Conservation (phyloP, 2,888 invertebrate species). For the Drosophila buzzatii region DNA sequence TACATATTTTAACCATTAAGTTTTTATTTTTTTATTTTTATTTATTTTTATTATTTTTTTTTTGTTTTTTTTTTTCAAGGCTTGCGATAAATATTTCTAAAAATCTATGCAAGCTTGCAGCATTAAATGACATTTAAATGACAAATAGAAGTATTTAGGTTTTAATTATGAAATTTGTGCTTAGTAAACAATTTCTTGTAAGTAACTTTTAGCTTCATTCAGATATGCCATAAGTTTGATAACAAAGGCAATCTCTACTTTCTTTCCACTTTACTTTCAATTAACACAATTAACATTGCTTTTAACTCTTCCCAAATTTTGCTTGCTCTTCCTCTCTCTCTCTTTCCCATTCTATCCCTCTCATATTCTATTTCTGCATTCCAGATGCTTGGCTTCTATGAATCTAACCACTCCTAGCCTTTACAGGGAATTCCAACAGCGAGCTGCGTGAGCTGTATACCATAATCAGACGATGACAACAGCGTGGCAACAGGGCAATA, state of each 20-base stretch:
- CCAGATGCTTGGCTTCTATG: neutral
- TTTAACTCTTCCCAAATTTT: neutral
- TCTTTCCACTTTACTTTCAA: neutral
- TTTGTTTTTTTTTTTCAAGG: too few relatives aligned
- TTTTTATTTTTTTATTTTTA: too few relatives aligned
- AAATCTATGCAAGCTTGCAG: too few relatives aligned
- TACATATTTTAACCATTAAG: too few relatives aligned
- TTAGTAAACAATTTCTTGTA: neutral
- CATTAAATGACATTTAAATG: too few relatives aligned
- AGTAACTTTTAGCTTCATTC: neutral
- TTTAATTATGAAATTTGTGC: too few relatives aligned
- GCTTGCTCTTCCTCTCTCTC: neutral
- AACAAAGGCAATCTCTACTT: neutral
- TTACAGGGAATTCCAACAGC: conserved; percentile 30
- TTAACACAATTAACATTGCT: neutral
- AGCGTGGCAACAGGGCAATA: conserved; percentile 14
- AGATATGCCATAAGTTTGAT: too few relatives aligned
- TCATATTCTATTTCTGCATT: neutral
- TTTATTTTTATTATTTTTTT: too few relatives aligned
- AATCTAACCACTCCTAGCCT: neutral
- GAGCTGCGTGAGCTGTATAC: conserved; percentile 51
- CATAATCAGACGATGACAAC: conserved; percentile 65
- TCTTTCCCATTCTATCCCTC: too few relatives aligned
- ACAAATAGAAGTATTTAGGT: too few relatives aligned
- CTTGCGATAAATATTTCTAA: too few relatives aligned